Percentiles rank a stretch among this genome's conserved stretches.
Conservation (phyloP, 1,140 invertebrate species). For the Trichonephila clavipes region DNA sequence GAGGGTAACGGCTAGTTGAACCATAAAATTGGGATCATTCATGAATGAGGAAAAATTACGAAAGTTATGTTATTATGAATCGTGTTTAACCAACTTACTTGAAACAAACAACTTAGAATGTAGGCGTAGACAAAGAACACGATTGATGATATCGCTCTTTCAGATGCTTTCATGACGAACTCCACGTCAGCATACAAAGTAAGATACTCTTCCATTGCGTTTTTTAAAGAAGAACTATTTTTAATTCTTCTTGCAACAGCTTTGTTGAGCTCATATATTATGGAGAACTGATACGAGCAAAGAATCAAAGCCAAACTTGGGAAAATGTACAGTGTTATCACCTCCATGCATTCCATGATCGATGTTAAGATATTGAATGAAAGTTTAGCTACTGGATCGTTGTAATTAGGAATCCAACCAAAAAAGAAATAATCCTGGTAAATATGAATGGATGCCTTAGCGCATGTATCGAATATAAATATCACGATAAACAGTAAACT, state of each 20-base stretch:
- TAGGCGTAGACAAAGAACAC: conserved; percentile 57
- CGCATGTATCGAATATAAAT: neutral
- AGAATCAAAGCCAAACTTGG: conserved; percentile 37
- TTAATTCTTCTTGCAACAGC: conserved; percentile 37
- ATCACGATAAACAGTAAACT: neutral
- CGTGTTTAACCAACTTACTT: conserved; percentile 34
- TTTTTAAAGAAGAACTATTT: neutral
- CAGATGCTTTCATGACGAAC: neutral
- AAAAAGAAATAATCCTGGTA: conserved; percentile 55
- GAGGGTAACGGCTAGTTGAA: too few relatives aligned
- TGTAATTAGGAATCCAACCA: neutral
- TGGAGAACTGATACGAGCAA: conserved; percentile 33
- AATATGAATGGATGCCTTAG: neutral
- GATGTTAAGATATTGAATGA: neutral
- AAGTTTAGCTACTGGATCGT: neutral
- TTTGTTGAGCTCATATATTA: conserved; percentile 36
- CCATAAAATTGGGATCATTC: neutral
- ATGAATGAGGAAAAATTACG: neutral
- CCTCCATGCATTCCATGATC: conserved; percentile 6
- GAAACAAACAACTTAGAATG: conserved; percentile 51
- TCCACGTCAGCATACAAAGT: conserved; percentile 11
- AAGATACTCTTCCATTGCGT: conserved; percentile 45
- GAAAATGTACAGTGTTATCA: conserved; percentile 25
- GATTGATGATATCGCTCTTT: conserved; percentile 53
- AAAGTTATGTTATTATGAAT: neutral